Conservation (phyloP, 2,888 invertebrate genomes). For the Eupithecia inturbata region DNA sequence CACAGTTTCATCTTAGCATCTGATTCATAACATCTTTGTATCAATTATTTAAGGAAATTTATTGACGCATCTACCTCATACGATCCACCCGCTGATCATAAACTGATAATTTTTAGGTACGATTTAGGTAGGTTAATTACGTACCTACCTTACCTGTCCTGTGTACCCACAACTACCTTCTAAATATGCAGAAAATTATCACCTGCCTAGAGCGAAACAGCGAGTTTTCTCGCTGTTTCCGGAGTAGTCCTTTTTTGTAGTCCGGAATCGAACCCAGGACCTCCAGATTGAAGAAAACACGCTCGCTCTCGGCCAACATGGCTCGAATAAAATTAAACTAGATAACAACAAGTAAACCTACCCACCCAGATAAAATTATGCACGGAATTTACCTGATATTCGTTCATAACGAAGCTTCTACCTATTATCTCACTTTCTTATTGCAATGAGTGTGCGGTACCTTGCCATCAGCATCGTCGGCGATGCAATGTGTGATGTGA, state of each 20-base stretch:
- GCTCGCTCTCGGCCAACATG: neutral
- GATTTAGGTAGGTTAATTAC: neutral
- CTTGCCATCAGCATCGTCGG: conserved; percentile 46
- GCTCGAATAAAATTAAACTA: neutral
- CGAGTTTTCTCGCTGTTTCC: neutral
- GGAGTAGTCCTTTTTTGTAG: too few relatives aligned
- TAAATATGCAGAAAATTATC: neutral
- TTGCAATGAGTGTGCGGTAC: conserved; percentile 53
- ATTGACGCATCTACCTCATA: neutral
- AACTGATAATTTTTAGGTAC: neutral
- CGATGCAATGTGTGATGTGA: neutral
- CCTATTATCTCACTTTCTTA: conserved; percentile 65
- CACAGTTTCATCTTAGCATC: conserved; percentile 75
- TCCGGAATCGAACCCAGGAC: neutral
- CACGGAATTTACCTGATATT: conserved; percentile 66
- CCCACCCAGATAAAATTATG: conserved; percentile 30
- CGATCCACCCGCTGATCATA: neutral
- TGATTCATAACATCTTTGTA: conserved; percentile 58
- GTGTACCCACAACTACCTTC: neutral
- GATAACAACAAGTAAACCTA: neutral
- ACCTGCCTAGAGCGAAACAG: neutral
- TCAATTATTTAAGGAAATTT: conserved; percentile 52
- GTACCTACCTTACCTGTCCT: neutral
- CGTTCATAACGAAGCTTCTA: conserved; percentile 64
- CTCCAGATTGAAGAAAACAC: neutral